phyloP scores from a whole-genome alignment of 2,113 vertebrate species.

The Rhinoptilus africanus region DNA sequence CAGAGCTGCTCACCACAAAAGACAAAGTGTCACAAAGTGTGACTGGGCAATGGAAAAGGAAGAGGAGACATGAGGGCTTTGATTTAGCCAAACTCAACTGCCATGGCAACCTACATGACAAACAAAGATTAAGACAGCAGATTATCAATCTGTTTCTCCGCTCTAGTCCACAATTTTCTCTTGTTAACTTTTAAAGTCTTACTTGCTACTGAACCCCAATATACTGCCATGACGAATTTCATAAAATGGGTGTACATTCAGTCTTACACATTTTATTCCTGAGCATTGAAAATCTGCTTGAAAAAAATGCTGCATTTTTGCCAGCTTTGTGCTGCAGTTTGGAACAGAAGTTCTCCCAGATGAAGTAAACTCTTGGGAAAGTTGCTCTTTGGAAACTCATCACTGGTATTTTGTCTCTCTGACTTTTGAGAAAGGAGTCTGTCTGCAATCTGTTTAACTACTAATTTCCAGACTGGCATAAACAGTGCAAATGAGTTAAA shows the following conservation, averaged over 20 bases:
- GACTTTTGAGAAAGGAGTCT: background rate
- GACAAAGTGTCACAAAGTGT: background rate
- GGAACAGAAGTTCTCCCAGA: background rate
- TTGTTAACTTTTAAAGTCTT: background rate
- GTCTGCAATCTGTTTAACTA: background rate
- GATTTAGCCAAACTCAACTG: background rate
- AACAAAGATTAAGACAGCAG: background rate
- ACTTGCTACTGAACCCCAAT: background rate
- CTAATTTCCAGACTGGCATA: background rate
- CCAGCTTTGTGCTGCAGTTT: background rate
- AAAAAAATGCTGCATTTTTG: background rate
- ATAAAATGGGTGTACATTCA: background rate
- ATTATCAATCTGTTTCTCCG: background rate
- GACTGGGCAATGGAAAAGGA: background rate
- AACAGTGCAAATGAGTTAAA: background rate
- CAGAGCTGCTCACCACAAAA: background rate
- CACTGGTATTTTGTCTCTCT: background rate
- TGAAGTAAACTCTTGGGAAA: background rate
- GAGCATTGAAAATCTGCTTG: background rate
- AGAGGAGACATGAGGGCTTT: background rate
- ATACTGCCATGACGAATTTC: background rate
- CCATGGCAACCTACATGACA: background rate
- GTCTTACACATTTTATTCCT: background rate
- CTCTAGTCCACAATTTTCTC: background rate
- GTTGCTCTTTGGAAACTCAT: background rate